phyloP scores from a whole-genome alignment of 1,140 invertebrate genomes.

The Delia radicum region DNA sequence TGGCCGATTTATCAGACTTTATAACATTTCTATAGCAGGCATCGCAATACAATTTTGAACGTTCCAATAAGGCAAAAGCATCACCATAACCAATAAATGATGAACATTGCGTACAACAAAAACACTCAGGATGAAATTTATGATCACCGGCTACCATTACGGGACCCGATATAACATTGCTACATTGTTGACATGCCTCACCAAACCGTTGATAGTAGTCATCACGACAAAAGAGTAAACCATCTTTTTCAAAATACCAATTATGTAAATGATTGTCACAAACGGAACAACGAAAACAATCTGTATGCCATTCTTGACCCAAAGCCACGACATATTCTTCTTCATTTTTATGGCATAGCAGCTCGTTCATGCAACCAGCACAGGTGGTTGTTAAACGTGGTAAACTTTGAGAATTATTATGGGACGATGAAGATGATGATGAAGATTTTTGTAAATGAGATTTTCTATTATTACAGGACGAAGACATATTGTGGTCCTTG shows the following conservation, averaged over 20 bases:
- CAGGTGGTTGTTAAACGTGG: conserved; percentile 25
- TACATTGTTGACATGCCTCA: conserved; percentile 85
- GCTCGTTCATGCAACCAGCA: conserved; percentile 28
- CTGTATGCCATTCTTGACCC: conserved; percentile 82
- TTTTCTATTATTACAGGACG: background rate
- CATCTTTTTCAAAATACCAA: conserved; percentile 94
- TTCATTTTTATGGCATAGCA: conserved; percentile 33
- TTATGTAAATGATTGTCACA: conserved; percentile 78
- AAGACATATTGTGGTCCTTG: background rate
- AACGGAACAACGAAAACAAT: conserved; percentile 86
- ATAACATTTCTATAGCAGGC: conserved; percentile 64
- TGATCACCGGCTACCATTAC: conserved; percentile 93
- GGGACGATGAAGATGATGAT: background rate
- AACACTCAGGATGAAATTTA: conserved; percentile 96
- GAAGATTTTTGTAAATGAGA: conserved; percentile 1
- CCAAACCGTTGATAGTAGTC: conserved; percentile 89
- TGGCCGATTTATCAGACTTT: conserved; percentile 27
- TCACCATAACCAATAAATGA: conserved; percentile 88
- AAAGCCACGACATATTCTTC: conserved; percentile 61
- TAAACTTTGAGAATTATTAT: conserved; percentile 6
- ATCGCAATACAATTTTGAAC: conserved; percentile 82
- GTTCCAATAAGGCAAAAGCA: conserved; percentile 84
- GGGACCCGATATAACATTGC: conserved; percentile 84
- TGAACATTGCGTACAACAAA: conserved; percentile 76
- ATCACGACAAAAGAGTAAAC: conserved; percentile 82